These are phyloP conservation scores for Carcina quercana DNA, from an alignment of 2,888 invertebrate genomes.

Conservation along the genomic window DNA sequence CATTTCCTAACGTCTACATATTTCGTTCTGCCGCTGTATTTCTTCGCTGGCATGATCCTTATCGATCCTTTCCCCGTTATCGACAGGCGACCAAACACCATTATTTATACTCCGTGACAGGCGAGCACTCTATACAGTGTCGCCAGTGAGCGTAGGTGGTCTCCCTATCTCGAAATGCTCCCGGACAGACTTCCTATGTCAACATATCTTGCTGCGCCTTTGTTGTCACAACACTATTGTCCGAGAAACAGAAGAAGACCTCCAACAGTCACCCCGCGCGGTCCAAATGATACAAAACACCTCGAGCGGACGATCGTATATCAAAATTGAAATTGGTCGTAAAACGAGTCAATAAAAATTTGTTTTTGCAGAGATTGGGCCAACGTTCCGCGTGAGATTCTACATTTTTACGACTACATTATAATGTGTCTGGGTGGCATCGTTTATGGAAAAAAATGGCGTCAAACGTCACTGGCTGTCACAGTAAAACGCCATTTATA, in stretches of 20 bases:
- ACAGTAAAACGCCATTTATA: constrained; percentile 28
- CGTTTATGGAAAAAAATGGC: constrained; percentile 19
- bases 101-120: constrained; percentile 40
- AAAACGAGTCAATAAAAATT: constrained; percentile 35
- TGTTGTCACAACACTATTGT: constrained; percentile 50
- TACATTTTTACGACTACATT: constrained; percentile 37
- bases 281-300: constrained; percentile 30
- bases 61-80: no score
- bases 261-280: constrained; percentile 26
- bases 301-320: constrained; percentile 20
- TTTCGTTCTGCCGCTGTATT: no score
- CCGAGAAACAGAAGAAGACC: constrained; percentile 34
- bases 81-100: constrained; percentile 24
- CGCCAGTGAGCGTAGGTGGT: constrained; percentile 55
- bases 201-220: constrained; percentile 54
- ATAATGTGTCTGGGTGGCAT: constrained; percentile 30
- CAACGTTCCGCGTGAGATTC: constrained; percentile 22
- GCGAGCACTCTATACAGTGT: constrained; percentile 11
- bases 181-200: constrained; percentile 33
- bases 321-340: constrained; percentile 39
- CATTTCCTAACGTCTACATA: no score
- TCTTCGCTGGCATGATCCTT: no score
- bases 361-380: constrained; percentile 40
- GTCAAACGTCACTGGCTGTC: constrained; percentile 18
- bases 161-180: constrained; percentile 28